Base-by-base conservation (phyloP, 2,888 invertebrate species). In the Ryuthela nishihirai region DNA sequence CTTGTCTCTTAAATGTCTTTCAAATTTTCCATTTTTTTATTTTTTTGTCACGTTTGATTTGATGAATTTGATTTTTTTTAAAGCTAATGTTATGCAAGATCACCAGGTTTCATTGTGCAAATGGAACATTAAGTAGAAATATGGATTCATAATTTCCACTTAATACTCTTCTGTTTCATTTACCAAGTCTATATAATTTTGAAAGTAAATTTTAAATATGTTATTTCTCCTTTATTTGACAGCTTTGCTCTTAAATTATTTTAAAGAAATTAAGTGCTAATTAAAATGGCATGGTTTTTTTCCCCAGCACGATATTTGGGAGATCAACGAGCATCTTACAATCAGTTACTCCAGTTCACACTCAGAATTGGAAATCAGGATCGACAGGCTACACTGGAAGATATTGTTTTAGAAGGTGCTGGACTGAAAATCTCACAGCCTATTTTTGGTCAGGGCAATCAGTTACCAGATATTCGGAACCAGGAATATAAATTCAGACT, bases 261-360 rank as follows among this genome's bases (percentile, higher is more conserved):
- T 29, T 10, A 29, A 29, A 29, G 9, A 9, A 29, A 29, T 29
- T 29, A 29, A 29, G 10, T 10, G 29, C 9, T 10, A n/a, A n/a
- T n/a, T n/a, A n/a, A n/a, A n/a, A n/a, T n/a, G n/a, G n/a, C n/a
- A n/a, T n/a, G n/a, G n/a, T n/a, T 4, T 9, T 25, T 23, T 54
- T 65, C 71, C 70, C n/a, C 70, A 70, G 87, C 84, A 50, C 83
- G 87, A 69, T 97, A 88, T 74, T 78, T 92, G 24, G 89, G 92
- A 0, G 91, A 97, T 72, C 93, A 93, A 72, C 78, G 92, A 48
- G 85, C 88, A 44, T 91, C 94, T 1, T 99, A 99, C 77, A 97
- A 98, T 76, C 93, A 94, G 69, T 82, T 89, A 65, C 74, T 99
- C 41, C 83, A 85, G 58, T 99, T 99, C 74, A 86, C 83, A n/a